Conservation (phyloP, 2,888 invertebrate genomes). For the Cosmia trapezina region DNA sequence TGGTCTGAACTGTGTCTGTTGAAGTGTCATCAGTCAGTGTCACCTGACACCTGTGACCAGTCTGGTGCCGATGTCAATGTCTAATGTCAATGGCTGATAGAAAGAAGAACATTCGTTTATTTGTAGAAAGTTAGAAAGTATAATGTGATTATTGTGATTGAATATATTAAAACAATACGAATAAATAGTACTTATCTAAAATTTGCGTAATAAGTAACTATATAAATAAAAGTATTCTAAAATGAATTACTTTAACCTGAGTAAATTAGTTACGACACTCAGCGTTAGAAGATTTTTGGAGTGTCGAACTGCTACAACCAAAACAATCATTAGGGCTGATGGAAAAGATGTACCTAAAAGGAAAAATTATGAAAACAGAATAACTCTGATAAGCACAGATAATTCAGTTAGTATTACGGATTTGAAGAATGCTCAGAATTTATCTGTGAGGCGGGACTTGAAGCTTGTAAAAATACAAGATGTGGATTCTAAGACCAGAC, state of each 20-base stretch:
- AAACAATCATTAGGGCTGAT: conserved; percentile 77
- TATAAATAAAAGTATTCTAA: neutral
- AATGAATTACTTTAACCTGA: conserved; percentile 71
- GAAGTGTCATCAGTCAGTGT: too few relatives aligned
- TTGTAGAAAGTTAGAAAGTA: too few relatives aligned
- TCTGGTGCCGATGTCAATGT: too few relatives aligned
- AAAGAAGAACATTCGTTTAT: too few relatives aligned
- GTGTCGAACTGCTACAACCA: conserved; percentile 74
- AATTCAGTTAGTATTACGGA: conserved; percentile 91
- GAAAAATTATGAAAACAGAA: conserved; percentile 85
- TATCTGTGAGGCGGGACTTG: conserved; percentile 92
- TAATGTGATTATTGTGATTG: too few relatives aligned
- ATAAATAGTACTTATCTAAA: neutral
- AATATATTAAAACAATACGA: too few relatives aligned
- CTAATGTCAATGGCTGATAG: too few relatives aligned
- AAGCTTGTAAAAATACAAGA: conserved; percentile 93
- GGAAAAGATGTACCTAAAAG: conserved; percentile 87
- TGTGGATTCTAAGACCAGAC: conserved; percentile 92
- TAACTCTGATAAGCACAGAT: conserved; percentile 92
- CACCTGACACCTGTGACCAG: too few relatives aligned
- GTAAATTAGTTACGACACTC: conserved; percentile 74
- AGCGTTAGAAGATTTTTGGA: conserved; percentile 72
- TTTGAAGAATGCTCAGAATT: conserved; percentile 92
- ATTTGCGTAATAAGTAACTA: conserved; percentile 5
- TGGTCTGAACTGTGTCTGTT: too few relatives aligned